These are phyloP conservation scores for Bombus haemorrhoidalis DNA, from an alignment of 1,140 invertebrate genomes.

Conservation along the genomic window DNA sequence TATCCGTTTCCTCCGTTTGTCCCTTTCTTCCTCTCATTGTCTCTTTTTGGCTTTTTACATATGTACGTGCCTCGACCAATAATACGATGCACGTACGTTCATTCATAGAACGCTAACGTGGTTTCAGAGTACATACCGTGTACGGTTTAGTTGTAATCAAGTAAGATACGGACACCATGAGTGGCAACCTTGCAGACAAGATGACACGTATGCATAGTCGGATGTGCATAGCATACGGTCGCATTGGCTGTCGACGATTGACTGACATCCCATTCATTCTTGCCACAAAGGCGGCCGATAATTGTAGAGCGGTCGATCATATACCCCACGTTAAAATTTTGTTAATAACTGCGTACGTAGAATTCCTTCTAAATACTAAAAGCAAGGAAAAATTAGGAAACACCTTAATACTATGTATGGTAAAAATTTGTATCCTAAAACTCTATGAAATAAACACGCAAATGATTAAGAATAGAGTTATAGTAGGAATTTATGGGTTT, in stretches of 20 bases:
- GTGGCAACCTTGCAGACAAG: slow-evolving; percentile 23
- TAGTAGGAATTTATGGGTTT: too few species aligned
- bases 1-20: slow-evolving; percentile 3
- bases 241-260: not conserved
- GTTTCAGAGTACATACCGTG: slow-evolving; percentile 13
- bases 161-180: slow-evolving; percentile 40
- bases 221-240: slow-evolving; percentile 25
- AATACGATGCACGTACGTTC: slow-evolving; percentile 46
- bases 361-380: not conserved
- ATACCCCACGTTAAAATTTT: not conserved
- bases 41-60: slow-evolving; percentile 16
- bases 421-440: not conserved
- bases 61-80: slow-evolving; percentile 29
- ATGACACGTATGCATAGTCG: slow-evolving; percentile 49
- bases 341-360: not conserved
- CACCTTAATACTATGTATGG: not conserved
- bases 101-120: slow-evolving; percentile 47
- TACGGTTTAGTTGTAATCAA: slow-evolving; percentile 41
- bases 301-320: not conserved
- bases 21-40: not conserved
- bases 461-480: not conserved
- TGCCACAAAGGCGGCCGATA: not conserved
- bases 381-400: not conserved
- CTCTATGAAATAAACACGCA: not conserved
- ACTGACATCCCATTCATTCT: slow-evolving; percentile 45